Percentiles rank a stretch among this genome's conserved stretches.
Evolutionary conservation across 2,797 vertebrate genomes (phyloP).

Genomic region (Phoeniculus purpureus): DNA sequence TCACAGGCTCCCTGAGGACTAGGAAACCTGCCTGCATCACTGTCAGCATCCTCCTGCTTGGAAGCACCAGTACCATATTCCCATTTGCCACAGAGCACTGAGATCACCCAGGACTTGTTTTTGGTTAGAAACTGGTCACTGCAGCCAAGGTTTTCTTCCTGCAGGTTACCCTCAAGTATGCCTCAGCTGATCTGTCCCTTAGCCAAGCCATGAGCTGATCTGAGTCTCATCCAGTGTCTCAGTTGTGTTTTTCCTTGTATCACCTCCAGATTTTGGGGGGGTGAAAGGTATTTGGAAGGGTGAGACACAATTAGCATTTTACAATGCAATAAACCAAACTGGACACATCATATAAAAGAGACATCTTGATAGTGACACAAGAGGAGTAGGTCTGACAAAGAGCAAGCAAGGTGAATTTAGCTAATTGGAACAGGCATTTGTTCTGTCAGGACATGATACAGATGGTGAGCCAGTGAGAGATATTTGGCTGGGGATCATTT

Average conservation of each 20-base stretch:
- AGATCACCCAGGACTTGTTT: constrained; percentile 7
- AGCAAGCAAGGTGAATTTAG: constrained; percentile 25
- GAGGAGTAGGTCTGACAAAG: background rate
- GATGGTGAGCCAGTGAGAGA: constrained; percentile 61
- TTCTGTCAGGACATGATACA: constrained; percentile 34
- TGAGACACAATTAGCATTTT: background rate
- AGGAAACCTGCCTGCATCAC: background rate
- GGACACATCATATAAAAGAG: background rate
- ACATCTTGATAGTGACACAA: background rate
- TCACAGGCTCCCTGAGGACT: background rate
- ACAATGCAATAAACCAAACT: background rate
- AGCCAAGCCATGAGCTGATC: background rate
- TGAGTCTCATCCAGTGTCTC: background rate
- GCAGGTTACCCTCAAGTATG: background rate
- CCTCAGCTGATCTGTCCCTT: background rate
- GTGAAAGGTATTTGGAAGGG: background rate
- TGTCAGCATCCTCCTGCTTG: background rate
- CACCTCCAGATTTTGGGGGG: background rate
- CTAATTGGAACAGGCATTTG: constrained; percentile 11
- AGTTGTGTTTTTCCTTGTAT: background rate
- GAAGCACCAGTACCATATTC: background rate
- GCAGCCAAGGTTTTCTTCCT: background rate
- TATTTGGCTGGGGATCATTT: constrained; percentile 27
- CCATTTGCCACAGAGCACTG: background rate
- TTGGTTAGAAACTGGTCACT: background rate